Base-by-base conservation (phyloP, 2,797 vertebrate species). In the Lindbergichthys nudifrons region DNA sequence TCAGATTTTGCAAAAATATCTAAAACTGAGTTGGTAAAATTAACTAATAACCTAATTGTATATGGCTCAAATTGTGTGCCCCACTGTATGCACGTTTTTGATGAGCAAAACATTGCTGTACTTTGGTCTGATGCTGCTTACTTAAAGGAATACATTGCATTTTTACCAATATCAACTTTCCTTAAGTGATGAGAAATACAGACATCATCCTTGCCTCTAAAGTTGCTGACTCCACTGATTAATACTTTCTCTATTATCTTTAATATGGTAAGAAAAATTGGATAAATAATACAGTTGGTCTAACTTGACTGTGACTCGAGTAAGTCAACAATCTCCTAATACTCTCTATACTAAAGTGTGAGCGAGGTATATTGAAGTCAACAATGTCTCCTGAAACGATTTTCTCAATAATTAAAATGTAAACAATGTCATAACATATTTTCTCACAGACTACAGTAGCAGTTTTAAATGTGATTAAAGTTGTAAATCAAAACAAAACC, bases 121-220 rank as follows among this genome's bases (percentile, higher is more conserved):
- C 53, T 43, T 77, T 52, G 66, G 10, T 80, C 56, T 60, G 32
- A 36, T 63, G 10, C 65, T 73, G 70, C 74, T 73, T 42, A 47
- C 42, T 83, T 79, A 66, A 81, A 85, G 67, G 74, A 77, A 78
- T 73, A 73, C 18, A 43, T 15, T 39, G 5, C 46, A 5, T 66
- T 65, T 74, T 56, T 51, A 57, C 51, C 48, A 41, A 45, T 21
- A 58, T 30, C 39, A 77, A 30, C 45, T 63, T 47, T 32, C 45
- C 26, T 56, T 23, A 60, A 68, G 4, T 72, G 61, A 77, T 86
- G 42, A 78, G 32, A 80, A 70, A 68, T 3, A 0, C 41, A 12
- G 11, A 58, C 64, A 57, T 76, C 47, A 70, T 78, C 69, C 42
- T n/a, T 3, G 19, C 51, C 30, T 43, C 3, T 3, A 2, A 16